Conservation (phyloP, 2,113 vertebrate genomes). For the Melanerpes aurifrons region DNA sequence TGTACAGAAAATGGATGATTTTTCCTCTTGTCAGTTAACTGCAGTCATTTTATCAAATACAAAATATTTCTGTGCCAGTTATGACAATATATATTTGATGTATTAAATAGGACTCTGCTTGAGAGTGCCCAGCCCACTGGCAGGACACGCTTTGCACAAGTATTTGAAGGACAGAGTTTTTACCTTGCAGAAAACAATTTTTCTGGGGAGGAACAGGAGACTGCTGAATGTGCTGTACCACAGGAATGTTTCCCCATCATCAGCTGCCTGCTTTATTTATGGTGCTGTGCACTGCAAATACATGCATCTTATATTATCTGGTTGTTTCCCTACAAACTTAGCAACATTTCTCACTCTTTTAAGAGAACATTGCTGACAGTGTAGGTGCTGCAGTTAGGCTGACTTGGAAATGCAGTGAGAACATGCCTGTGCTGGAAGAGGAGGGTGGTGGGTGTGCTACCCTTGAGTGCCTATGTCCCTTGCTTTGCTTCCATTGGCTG, state of each 20-base stretch:
- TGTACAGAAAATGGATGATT: neutral
- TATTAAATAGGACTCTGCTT: slow-evolving; percentile 18
- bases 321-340: slow-evolving; percentile 76
- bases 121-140: slow-evolving; percentile 20
- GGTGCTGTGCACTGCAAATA: slow-evolving; percentile 67
- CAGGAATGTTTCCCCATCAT: slow-evolving; percentile 60
- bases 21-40: slow-evolving; percentile 21
- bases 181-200: slow-evolving; percentile 41
- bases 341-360: slow-evolving; percentile 71
- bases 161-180: neutral
- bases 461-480: neutral
- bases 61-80: slow-evolving; percentile 56
- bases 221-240: slow-evolving; percentile 58
- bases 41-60: slow-evolving; percentile 50
- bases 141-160: slow-evolving; percentile 23
- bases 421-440: slow-evolving; percentile 1
- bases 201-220: neutral
- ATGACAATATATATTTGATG: slow-evolving; percentile 13
- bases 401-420: slow-evolving; percentile 29
- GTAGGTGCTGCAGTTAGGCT: slow-evolving; percentile 60
- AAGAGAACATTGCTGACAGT: slow-evolving; percentile 70
- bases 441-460: neutral
- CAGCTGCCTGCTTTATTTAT: slow-evolving; percentile 65
- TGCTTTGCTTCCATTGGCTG: neutral
- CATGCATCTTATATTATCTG: slow-evolving; percentile 59